Conservation (phyloP, 2,888 invertebrate genomes). For the Argyra leucocephala region DNA sequence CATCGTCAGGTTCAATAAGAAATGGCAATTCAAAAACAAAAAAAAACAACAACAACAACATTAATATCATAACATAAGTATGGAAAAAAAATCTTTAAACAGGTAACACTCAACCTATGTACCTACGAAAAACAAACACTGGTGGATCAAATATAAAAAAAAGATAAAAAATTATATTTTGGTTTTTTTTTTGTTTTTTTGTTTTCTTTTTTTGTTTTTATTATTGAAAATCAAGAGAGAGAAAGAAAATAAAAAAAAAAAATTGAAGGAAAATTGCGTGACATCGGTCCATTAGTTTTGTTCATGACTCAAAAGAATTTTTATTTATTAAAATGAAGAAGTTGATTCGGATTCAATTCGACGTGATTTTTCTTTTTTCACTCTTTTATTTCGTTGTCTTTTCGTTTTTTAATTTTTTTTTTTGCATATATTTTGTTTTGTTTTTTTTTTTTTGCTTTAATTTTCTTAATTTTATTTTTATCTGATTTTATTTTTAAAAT, state of each 20-base stretch:
- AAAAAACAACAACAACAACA: not conserved
- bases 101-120: not conserved
- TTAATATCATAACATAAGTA: not conserved
- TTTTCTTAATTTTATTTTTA: too few relatives aligned
- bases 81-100: not conserved
- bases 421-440: too few relatives aligned
- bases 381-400: not conserved
- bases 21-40: not conserved
- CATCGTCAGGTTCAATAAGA: too few relatives aligned
- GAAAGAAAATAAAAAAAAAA: not conserved
- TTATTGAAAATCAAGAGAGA: not conserved
- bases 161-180: too few relatives aligned
- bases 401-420: not conserved
- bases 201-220: not conserved
- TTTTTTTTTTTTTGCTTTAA: too few relatives aligned
- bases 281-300: conserved; percentile 33
- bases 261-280: conserved; percentile 26
- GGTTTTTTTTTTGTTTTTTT: not conserved
- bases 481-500: too few relatives aligned
- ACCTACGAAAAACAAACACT: not conserved
- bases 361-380: not conserved
- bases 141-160: not conserved
- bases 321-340: conserved; percentile 18
- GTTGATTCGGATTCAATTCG: conserved; percentile 1
- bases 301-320: conserved; percentile 27